Conservation (phyloP, 1,140 invertebrate species). For the Hirudo medicinalis region DNA sequence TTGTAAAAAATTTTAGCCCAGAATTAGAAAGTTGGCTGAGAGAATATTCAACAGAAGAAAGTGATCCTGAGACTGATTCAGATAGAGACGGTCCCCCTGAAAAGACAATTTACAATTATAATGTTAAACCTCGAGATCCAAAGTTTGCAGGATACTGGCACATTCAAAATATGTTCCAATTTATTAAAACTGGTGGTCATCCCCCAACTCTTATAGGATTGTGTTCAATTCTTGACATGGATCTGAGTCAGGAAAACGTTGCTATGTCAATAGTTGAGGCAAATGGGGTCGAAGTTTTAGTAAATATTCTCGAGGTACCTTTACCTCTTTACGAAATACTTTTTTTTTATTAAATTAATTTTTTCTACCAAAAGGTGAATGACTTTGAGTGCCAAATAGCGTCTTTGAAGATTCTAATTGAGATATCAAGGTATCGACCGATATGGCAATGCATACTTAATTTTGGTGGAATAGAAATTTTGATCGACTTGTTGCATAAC, state of each 20-base stretch:
- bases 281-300: slow-evolving; percentile 5
- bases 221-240: background rate
- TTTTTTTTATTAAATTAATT: background rate
- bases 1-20: no score
- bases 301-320: slow-evolving; percentile 8
- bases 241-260: slow-evolving; percentile 5
- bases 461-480: slow-evolving; percentile 7
- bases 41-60: slow-evolving; percentile 9
- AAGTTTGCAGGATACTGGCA: slow-evolving; percentile 11
- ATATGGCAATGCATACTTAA: slow-evolving; percentile 11
- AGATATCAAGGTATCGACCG: background rate
- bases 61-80: slow-evolving; percentile 2
- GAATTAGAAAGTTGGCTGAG: slow-evolving; percentile 5
- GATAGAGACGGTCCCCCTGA: slow-evolving; percentile 10
- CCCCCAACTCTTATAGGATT: slow-evolving; percentile 6
- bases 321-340: background rate
- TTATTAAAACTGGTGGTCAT: slow-evolving; percentile 8
- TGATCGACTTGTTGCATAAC: background rate
- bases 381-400: slow-evolving; percentile 8
- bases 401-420: slow-evolving; percentile 3
- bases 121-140: slow-evolving; percentile 5
- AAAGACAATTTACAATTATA: slow-evolving; percentile 8
- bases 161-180: slow-evolving; percentile 11
- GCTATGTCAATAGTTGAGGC: slow-evolving; percentile 9
- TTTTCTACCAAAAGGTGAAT: background rate